phyloP scores from a whole-genome alignment of 2,113 vertebrate genomes.

The Trachemys scripta region DNA sequence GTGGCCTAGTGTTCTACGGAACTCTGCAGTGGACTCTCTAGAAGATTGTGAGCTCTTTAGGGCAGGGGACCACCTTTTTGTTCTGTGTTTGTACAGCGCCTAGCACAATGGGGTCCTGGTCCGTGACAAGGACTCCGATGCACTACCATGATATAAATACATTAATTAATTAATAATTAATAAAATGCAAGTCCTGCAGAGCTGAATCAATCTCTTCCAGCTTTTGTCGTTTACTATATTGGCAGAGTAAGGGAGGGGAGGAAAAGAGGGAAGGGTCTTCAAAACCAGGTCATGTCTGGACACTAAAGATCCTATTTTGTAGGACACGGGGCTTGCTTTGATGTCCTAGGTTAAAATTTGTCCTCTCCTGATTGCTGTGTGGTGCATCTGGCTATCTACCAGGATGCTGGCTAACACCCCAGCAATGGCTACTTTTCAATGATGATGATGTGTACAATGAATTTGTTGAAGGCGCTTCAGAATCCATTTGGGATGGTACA shows the following conservation, averaged over 20 bases:
- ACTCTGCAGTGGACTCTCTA: neutral
- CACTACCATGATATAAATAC: neutral
- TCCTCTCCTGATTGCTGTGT: neutral
- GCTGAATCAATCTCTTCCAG: neutral
- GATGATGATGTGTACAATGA: neutral
- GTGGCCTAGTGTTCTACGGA: neutral
- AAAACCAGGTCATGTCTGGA: neutral
- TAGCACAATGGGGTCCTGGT: neutral
- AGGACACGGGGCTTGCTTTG: neutral
- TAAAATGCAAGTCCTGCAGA: neutral
- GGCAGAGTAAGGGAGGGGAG: neutral
- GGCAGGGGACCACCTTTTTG: neutral
- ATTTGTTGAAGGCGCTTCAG: neutral
- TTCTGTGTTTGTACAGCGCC: neutral
- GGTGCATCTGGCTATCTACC: neutral
- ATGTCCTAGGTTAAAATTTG: neutral
- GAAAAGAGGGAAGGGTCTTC: neutral
- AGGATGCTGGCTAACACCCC: neutral
- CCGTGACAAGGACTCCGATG: neutral
- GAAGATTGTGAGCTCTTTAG: neutral
- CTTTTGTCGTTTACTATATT: neutral
- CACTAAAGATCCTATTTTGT: neutral
- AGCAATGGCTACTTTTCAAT: neutral
- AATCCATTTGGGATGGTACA: slow-evolving; percentile 1
- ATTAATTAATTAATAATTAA: neutral